Conservation (phyloP, 2,797 vertebrate species). For the Gadopsis marmoratus region DNA sequence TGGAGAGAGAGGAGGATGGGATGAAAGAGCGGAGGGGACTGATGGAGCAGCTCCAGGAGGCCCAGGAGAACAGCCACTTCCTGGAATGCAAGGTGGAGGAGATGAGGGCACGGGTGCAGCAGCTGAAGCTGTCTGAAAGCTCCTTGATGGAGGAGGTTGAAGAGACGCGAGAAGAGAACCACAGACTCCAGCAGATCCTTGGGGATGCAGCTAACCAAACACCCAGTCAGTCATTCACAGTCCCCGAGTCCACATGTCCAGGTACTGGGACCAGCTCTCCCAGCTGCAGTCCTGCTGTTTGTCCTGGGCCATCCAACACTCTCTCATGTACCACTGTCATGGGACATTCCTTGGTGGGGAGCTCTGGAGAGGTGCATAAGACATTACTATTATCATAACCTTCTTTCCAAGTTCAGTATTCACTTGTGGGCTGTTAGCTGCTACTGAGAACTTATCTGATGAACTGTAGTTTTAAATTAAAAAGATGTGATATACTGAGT, state of each 20-base stretch:
- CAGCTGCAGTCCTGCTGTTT: conserved; percentile 16
- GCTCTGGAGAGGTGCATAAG: conserved; percentile 57
- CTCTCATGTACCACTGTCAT: not conserved
- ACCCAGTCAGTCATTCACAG: conserved; percentile 25
- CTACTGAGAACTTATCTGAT: not conserved
- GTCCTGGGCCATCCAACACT: conserved; percentile 13
- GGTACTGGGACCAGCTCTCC: conserved; percentile 9
- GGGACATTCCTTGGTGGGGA: conserved; percentile 18
- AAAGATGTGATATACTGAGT: not conserved
- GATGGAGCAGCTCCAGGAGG: conserved; percentile 77
- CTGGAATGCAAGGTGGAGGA: conserved; percentile 83
- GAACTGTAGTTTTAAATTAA: not conserved
- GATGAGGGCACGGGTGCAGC: conserved; percentile 72
- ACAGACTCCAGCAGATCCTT: conserved; percentile 69
- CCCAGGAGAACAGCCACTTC: conserved; percentile 78
- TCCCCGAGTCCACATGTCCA: conserved; percentile 9
- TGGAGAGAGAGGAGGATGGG: conserved; percentile 76
- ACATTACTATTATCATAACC: not conserved
- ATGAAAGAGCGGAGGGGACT: conserved; percentile 74
- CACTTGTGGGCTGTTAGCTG: not conserved
- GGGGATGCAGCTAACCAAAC: conserved; percentile 47
- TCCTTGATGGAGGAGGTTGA: conserved; percentile 79
- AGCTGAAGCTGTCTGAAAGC: conserved; percentile 81
- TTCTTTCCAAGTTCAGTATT: not conserved
- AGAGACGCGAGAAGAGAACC: conserved; percentile 82